Base-by-base conservation (phyloP, 2,888 invertebrate genomes). In the Parasteatoda lunata region DNA sequence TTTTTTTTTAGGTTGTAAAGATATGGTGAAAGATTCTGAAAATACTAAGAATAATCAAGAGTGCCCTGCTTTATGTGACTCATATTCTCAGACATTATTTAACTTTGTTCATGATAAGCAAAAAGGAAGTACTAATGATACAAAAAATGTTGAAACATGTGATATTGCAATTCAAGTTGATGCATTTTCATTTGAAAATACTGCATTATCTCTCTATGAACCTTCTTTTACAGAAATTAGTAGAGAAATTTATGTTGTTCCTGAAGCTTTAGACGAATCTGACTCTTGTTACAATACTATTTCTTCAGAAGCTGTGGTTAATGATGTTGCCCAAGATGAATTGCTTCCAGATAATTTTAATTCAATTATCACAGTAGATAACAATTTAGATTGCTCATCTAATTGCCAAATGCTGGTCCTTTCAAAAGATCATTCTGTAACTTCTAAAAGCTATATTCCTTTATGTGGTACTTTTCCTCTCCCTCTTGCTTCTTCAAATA, bases 161-260 rank as follows among this genome's bases (percentile, higher is more conserved):
- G 77, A 86, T 64, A 77, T 81, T 15, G 77, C 52, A 7, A 54
- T 66, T 59, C 86, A 86, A 81, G 77, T 72, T 15, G 81, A 86
- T 30, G 52, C 52, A 72, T 30, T 59, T 51, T 77, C 68, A 45
- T 59, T 66, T n/a, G 9, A 4, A 49, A 69, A 15, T 47, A 51
- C 48, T 68, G 47, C 59, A 45, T 3, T 51, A 51, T 47, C 71
- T 15, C n/a, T 49, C 4, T 76, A 65, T 66, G 71, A 71, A 8
- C 15, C 79, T n/a, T 54, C 52, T 49, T 81, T 77, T 59, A 51
- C 54, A 15, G 86, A 86, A 86, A 86, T 86, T 45, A 86, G 59
- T 45, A 64, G 86, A n/a, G 81, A 86, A 77, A 86, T 86, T 66
- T 86, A 86, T 81, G 86, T 86, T 73, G 81, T 86, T 64, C 86